phyloP scores from a whole-genome alignment of 2,888 invertebrate genomes.

The Hyppa rectilinea region DNA sequence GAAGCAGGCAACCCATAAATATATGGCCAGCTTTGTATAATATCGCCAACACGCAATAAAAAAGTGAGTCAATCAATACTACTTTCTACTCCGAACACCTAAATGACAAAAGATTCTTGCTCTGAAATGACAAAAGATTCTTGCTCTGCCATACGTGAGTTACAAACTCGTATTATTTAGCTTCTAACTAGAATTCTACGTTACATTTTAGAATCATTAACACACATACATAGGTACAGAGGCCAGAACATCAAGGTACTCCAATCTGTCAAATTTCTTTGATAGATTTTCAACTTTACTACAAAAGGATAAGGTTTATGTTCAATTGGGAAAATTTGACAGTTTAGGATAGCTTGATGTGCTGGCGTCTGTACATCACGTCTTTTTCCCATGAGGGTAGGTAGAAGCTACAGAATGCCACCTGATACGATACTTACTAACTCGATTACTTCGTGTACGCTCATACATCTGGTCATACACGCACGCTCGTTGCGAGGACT shows the following conservation, averaged over 20 bases:
- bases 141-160: background rate
- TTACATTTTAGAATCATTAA: constrained; percentile 21
- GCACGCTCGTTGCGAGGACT: background rate
- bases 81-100: background rate
- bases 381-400: no score
- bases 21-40: background rate
- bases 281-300: no score
- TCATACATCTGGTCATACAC: background rate
- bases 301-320: no score
- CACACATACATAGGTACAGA: background rate
- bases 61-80: constrained; percentile 13
- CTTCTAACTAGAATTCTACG: background rate
- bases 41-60: background rate
- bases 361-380: no score
- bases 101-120: background rate
- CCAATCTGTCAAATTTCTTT: no score
- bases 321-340: no score
- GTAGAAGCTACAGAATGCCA: background rate
- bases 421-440: background rate
- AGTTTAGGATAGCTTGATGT: no score
- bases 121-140: background rate
- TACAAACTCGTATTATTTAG: background rate
- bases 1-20: background rate
- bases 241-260: no score
- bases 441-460: background rate